These are phyloP conservation scores for Poecilia gillii DNA, from an alignment of 2,797 vertebrate genomes.

Conservation along the genomic window DNA sequence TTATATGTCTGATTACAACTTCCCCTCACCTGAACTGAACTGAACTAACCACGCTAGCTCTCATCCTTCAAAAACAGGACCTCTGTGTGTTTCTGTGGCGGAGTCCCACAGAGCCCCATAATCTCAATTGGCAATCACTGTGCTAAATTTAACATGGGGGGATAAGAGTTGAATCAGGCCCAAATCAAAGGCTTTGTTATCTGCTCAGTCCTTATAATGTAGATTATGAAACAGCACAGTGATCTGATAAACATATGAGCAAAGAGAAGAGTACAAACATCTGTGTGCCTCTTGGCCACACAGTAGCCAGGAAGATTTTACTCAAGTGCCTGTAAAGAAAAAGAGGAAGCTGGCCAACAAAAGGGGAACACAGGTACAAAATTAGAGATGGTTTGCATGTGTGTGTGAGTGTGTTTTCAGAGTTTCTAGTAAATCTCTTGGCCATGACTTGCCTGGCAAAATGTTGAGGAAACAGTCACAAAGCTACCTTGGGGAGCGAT, in stretches of 20 bases:
- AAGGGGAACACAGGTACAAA: slow-evolving; percentile 48
- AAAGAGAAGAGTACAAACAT: slow-evolving; percentile 63
- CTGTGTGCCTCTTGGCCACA: slow-evolving; percentile 69
- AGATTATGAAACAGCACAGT: slow-evolving; percentile 67
- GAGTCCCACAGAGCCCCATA: slow-evolving; percentile 60
- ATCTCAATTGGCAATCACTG: slow-evolving; percentile 69
- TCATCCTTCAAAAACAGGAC: slow-evolving; percentile 33
- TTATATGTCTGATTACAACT: slow-evolving; percentile 38
- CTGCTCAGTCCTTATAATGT: slow-evolving; percentile 60
- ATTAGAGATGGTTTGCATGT: slow-evolving; percentile 1
- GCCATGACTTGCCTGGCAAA: slow-evolving; percentile 55
- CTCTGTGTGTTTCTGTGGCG: slow-evolving; percentile 41
- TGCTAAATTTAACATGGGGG: slow-evolving; percentile 76
- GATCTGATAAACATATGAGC: slow-evolving; percentile 77
- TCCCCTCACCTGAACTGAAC: slow-evolving; percentile 12
- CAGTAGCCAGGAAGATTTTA: slow-evolving; percentile 68
- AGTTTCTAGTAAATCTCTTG: slow-evolving; percentile 62
- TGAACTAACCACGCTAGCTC: slow-evolving; percentile 16
- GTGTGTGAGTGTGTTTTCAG: neutral
- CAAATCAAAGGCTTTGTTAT: slow-evolving; percentile 75
- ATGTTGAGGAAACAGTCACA: slow-evolving; percentile 56
- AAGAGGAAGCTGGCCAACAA: slow-evolving; percentile 57
- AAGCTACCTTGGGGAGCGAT: slow-evolving; percentile 66
- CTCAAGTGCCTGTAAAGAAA: slow-evolving; percentile 58
- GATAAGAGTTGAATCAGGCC: slow-evolving; percentile 65